Conservation (phyloP, 1,140 invertebrate genomes). For the Coelopa frigida region DNA sequence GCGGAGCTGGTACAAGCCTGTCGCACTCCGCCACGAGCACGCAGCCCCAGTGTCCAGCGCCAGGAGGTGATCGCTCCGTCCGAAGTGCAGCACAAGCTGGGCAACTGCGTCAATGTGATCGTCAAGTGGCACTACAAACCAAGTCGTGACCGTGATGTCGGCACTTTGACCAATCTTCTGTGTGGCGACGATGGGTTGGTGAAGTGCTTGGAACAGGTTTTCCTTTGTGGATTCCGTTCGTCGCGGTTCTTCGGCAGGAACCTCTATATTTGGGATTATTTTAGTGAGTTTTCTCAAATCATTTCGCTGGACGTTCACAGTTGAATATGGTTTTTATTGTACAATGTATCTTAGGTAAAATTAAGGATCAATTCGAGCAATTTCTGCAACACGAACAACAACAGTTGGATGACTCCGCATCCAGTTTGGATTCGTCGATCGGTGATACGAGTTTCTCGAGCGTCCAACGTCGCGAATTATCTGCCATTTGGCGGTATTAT, state of each 20-base stretch:
- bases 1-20: slow-evolving; percentile 56
- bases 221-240: slow-evolving; percentile 88
- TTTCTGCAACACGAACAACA: slow-evolving; percentile 54
- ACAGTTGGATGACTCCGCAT: slow-evolving; percentile 36
- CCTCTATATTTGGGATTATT: slow-evolving; percentile 96
- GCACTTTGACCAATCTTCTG: slow-evolving; percentile 81
- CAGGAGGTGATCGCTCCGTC: slow-evolving; percentile 45
- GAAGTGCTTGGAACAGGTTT: slow-evolving; percentile 86
- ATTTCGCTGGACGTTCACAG: neutral
- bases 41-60: slow-evolving; percentile 55
- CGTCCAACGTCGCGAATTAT: slow-evolving; percentile 52
- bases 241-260: slow-evolving; percentile 87
- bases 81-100: slow-evolving; percentile 58
- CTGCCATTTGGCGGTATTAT: slow-evolving; percentile 66
- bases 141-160: slow-evolving; percentile 71
- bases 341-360: slow-evolving; percentile 60
- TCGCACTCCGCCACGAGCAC: slow-evolving; percentile 52
- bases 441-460: slow-evolving; percentile 43
- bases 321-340: slow-evolving; percentile 1
- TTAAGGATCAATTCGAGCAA: slow-evolving; percentile 78
- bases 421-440: slow-evolving; percentile 36
- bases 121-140: slow-evolving; percentile 90
- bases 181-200: slow-evolving; percentile 94
- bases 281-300: slow-evolving; percentile 59
- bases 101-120: slow-evolving; percentile 92